Base-by-base conservation (phyloP, 1,140 invertebrate genomes). In the Penaeus chinensis region DNA sequence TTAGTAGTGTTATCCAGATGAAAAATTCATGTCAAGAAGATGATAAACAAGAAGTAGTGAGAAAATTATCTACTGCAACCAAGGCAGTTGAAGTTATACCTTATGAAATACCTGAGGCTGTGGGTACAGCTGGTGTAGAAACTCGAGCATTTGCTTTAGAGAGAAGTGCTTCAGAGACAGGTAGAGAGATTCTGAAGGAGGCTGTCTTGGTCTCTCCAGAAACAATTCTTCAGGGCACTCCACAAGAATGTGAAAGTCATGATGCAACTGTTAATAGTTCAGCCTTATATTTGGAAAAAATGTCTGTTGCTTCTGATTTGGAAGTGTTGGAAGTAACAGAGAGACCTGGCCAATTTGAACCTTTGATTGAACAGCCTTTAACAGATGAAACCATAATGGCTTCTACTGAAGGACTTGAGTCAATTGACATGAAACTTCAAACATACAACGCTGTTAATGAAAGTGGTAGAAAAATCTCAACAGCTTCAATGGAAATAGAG, bases 401-500 rank as follows among this genome's bases (percentile, higher is more conserved):
- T 10, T 54, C 54, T 54, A 54, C 47, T 54, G 54, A 54, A 16
- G 54, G 54, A 54, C 54, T 16, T 13, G 54, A 54, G 54, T 54
- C 54, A 54, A 8, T 54, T 54, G 11, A 54, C 16, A 54, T 54
- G 54, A 16, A 11, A 54, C 5, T 10, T 54, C 54, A 13, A 54
- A 13, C 16, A 54, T 54, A 13, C 54, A 54, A 54, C 7, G 16
- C 54, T 54, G 54, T 11, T 16, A 54, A 83, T 18, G 22, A 54
- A 42, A 24, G n/a, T 24, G 60, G 60, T 54, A 37, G 78, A 65
- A 86, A 86, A 16, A 80, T 86, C 3, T 86, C 84, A 66, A 80
- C 78, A 63, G 77, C 84, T n/a, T 86, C 84, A 11, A 20, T 81
- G 18, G 84, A 86, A 61, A 42, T 81, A 42, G 37, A 81, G 16